A percentile compares a stretch with the other conserved stretches of the same genome.
These are phyloP conservation scores for Tiliacea aurago DNA, from an alignment of 2,888 invertebrate species.

Conservation along the genomic window DNA sequence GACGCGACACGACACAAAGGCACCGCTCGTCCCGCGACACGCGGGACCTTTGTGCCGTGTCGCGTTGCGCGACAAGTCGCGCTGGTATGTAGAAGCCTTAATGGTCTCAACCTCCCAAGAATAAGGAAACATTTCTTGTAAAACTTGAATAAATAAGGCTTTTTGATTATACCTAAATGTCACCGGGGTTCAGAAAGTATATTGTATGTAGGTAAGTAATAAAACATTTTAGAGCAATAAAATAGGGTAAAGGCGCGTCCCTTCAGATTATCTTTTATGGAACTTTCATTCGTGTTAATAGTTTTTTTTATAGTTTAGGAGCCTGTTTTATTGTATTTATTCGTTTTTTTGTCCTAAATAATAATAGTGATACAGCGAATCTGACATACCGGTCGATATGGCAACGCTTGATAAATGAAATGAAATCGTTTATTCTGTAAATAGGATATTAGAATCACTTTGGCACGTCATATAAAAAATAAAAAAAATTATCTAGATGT, in stretches of 20 bases:
- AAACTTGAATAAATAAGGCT: neutral
- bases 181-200: slow-evolving; percentile 11
- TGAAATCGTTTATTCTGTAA: no score
- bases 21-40: no score
- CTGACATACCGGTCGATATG: neutral
- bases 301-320: slow-evolving; percentile 26
- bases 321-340: slow-evolving; percentile 14
- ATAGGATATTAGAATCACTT: no score
- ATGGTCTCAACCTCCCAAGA: no score
- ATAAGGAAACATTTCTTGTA: neutral
- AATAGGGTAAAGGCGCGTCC: slow-evolving; percentile 16
- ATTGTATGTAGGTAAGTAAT: neutral
- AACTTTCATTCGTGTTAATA: slow-evolving; percentile 31
- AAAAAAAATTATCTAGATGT: no score
- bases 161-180: slow-evolving; percentile 16
- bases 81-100: no score
- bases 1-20: no score
- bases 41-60: no score
- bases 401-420: no score
- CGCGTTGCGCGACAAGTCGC: no score
- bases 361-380: neutral
- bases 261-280: slow-evolving; percentile 29
- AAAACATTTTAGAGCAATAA: slow-evolving; percentile 39
- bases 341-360: slow-evolving; percentile 4
- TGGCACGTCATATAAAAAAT: no score